A percentile compares a stretch with the other conserved stretches of the same genome.
Conservation (phyloP, 2,113 vertebrate genomes). For the Uropsilus gracilis region DNA sequence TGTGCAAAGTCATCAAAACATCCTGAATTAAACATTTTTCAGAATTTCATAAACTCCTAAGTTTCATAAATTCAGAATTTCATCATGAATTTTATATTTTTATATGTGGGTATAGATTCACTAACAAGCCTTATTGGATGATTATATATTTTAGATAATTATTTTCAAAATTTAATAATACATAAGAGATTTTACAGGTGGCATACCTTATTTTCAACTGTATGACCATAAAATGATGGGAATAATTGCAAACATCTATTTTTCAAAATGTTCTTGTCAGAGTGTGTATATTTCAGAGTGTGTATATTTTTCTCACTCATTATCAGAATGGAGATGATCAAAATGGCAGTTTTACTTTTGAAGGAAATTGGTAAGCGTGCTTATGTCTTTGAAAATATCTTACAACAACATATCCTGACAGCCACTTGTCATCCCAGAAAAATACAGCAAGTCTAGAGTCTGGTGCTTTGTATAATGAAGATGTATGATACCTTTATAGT, state of each 20-base stretch:
- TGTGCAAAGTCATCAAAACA: neutral
- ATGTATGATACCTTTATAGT: neutral
- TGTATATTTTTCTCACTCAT: conserved; percentile 7
- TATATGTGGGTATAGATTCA: neutral
- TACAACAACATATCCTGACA: conserved; percentile 2
- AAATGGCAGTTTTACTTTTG: neutral
- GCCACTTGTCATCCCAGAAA: neutral
- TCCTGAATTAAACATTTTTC: no score
- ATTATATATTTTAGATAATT: neutral
- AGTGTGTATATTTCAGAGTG: neutral
- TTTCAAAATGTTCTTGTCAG: neutral
- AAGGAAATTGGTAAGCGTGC: neutral
- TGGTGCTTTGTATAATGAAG: neutral
- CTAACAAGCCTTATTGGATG: neutral
- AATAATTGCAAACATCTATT: neutral
- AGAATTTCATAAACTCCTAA: no score
- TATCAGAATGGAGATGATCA: conserved; percentile 33
- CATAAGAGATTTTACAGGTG: neutral
- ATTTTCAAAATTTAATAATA: conserved; percentile 1
- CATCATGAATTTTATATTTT: no score
- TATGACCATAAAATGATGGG: neutral
- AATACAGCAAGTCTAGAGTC: neutral
- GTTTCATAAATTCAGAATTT: no score
- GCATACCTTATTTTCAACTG: neutral
- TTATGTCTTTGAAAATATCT: conserved; percentile 37